Evolutionary conservation across 2,888 invertebrate genomes (phyloP).

Genomic region (Cantharis nigra): DNA sequence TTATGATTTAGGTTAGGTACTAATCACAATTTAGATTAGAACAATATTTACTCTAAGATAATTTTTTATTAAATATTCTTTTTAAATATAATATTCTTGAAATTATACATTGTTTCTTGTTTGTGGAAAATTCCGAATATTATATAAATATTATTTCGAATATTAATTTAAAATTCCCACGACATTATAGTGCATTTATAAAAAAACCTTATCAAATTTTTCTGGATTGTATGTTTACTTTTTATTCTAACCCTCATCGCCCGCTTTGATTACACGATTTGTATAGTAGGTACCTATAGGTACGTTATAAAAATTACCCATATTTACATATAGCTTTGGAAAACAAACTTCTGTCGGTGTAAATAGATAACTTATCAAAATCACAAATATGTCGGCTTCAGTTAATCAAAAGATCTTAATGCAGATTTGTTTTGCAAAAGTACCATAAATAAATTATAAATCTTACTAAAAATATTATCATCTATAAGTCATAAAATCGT

Average conservation of each 20-base stretch:
- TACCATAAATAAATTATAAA: background rate
- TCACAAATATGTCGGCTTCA: slow-evolving; percentile 1
- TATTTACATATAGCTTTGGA: slow-evolving; percentile 13
- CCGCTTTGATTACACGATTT: slow-evolving; percentile 4
- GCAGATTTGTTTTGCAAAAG: background rate
- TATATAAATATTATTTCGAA: background rate
- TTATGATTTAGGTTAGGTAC: too few relatives aligned
- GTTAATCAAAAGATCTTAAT: background rate
- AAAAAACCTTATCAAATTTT: slow-evolving; percentile 5
- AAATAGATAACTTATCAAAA: background rate
- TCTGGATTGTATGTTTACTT: background rate
- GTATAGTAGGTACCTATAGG: background rate
- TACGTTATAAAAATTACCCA: background rate
- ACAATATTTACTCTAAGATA: too few relatives aligned
- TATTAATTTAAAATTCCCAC: slow-evolving; percentile 5
- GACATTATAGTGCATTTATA: background rate
- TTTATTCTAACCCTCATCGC: slow-evolving; percentile 4
- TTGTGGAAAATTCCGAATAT: background rate
- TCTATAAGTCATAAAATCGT: background rate
- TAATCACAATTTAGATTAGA: too few relatives aligned
- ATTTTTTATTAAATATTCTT: too few relatives aligned
- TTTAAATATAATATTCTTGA: too few relatives aligned
- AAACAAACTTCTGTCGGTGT: slow-evolving; percentile 15
- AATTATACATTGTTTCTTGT: background rate
- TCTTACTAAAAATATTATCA: background rate